These are phyloP conservation scores for Aldrovandia affinis DNA, from an alignment of 2,797 vertebrate genomes.

Conservation along the genomic window DNA sequence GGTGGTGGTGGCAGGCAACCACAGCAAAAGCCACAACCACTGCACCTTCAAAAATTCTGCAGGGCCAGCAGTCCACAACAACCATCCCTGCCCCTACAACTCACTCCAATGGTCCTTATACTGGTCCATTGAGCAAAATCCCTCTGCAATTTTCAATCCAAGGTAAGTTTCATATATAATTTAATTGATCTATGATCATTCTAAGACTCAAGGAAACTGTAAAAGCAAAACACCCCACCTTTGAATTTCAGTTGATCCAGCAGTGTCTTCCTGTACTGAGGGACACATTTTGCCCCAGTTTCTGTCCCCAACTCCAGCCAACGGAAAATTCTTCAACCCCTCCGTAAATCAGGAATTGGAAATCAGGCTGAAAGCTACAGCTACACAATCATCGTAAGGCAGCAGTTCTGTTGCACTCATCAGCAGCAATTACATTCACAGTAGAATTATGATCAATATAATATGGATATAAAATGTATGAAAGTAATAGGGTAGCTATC, in stretches of 20 bases:
- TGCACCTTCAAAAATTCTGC: neutral
- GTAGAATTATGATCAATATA: neutral
- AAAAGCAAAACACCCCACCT: neutral
- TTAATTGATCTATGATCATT: neutral
- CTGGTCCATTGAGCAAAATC: constrained; percentile 22
- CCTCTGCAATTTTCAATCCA: constrained; percentile 16
- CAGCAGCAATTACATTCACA: neutral
- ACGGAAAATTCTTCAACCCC: constrained; percentile 47
- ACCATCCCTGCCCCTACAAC: neutral
- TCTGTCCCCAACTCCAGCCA: constrained; percentile 55
- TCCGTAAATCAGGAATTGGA: constrained; percentile 53
- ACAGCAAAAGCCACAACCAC: neutral
- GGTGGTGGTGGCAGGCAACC: neutral
- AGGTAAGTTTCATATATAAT: neutral
- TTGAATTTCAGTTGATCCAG: constrained; percentile 56
- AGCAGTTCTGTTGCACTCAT: neutral
- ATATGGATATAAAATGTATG: neutral
- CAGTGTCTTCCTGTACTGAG: constrained; percentile 58
- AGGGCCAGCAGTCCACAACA: neutral
- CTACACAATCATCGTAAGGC: constrained; percentile 48
- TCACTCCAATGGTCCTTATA: neutral
- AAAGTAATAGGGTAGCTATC: neutral
- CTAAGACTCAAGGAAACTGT: neutral
- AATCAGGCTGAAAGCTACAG: constrained; percentile 57
- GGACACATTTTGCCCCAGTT: constrained; percentile 60